A percentile compares a stretch with the other conserved stretches of the same genome.
Conservation (phyloP, 1,140 invertebrate genomes). For the Penaeus vannamei region DNA sequence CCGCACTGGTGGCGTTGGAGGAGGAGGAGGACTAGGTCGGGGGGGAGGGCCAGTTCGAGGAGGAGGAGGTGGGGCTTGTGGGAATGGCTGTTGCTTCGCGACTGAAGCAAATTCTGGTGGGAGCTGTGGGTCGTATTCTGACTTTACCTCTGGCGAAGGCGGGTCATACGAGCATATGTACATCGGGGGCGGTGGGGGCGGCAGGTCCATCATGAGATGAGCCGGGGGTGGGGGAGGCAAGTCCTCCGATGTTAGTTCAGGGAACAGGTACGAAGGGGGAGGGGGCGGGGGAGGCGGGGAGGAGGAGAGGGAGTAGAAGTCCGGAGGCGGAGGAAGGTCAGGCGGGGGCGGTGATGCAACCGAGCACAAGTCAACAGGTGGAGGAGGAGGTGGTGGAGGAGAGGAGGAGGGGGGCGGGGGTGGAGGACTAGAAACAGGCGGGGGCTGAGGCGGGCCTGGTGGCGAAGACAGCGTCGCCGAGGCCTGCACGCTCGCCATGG, state of each 20-base stretch:
- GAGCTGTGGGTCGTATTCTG: constrained; percentile 64
- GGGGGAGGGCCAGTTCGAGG: constrained; percentile 31
- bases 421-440: background rate
- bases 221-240: constrained; percentile 54
- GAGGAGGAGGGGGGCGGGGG: background rate
- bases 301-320: constrained; percentile 35
- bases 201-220: constrained; percentile 20
- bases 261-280: constrained; percentile 43
- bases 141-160: constrained; percentile 61
- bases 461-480: background rate
- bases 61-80: constrained; percentile 28
- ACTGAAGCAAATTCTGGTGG: constrained; percentile 41
- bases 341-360: background rate
- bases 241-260: constrained; percentile 50
- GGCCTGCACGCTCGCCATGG: no score
- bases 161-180: constrained; percentile 66
- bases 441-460: background rate
- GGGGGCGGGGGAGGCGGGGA: constrained; percentile 58
- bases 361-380: background rate
- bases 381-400: background rate
- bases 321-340: constrained; percentile 33
- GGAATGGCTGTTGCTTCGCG: background rate
- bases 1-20: constrained; percentile 48
- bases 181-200: constrained; percentile 19
- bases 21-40: constrained; percentile 52